Base-by-base conservation (phyloP, 2,888 invertebrate genomes). In the Timema cristinae region DNA sequence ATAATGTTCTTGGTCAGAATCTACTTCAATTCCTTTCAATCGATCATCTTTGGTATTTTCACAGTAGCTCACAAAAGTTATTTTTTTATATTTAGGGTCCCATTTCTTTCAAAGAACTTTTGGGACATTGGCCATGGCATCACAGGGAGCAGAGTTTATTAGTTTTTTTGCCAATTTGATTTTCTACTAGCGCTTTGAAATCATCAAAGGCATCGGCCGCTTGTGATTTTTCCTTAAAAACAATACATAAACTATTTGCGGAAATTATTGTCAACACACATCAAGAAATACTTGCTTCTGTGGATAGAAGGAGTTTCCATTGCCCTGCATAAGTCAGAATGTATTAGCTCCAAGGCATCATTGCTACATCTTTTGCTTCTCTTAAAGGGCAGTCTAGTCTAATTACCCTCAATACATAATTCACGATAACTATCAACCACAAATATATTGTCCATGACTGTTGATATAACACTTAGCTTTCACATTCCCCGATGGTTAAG, bases 51-150 rank as follows among this genome's bases (percentile, higher is more conserved):
- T n/a, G n/a, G n/a, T n/a, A n/a, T n/a, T n/a, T n/a, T 13, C n/a
- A 56, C 56, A 56, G 56, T 63, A 63, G 8, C 63, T 48, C 32
- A 63, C 32, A 15, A 63, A 63, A 63, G 10, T 63, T n/a, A 6
- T 5, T 6, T 32, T 63, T 16, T 6, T 32, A 8, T 8, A 11
- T 48, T 63, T 63, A 9, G 63, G 47, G 15, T 63, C 63, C 32
- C 32, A 63, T 11, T 63, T 63, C 2, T n/a, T 63, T 13, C 63
- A 47, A 6, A n/a, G 32, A 10, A 13, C 32, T 48, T 63, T 63
- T 13, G 7, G 32, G 47, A 63, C 47, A 63, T 63, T 13, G 8
- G 48, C 47, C 63, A 63, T 63, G 10, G 47, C 63, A 16, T 63
- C 63, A 63, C 63, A 63, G 11, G 8, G 1, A 61, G 8, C 61